These are phyloP conservation scores for Saimiri boliviensis DNA, from an alignment of 2,113 vertebrate species.

Conservation along the genomic window DNA sequence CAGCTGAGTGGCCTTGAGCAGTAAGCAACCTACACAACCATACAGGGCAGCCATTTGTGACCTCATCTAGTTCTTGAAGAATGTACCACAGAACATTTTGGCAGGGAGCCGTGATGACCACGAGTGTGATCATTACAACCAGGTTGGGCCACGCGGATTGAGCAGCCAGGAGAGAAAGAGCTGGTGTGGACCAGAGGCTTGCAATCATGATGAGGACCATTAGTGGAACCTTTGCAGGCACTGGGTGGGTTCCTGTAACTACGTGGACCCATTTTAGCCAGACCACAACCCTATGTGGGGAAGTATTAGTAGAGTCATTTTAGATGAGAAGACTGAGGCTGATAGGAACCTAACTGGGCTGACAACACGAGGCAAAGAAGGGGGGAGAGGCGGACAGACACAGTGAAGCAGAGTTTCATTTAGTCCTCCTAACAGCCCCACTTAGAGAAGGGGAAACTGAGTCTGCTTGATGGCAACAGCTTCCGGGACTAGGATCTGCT, in stretches of 20 bases:
- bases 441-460: not conserved
- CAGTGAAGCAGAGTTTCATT: not conserved
- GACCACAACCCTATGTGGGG: not conserved
- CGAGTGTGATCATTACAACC: not conserved
- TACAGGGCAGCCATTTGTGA: not conserved
- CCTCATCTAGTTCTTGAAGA: not conserved
- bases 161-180: not conserved
- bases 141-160: not conserved
- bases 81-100: not conserved
- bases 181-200: not conserved
- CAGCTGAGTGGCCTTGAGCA: not conserved
- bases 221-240: fast-evolving
- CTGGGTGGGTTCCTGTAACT: not conserved
- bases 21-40: not conserved
- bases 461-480: not conserved
- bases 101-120: not conserved
- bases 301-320: not conserved
- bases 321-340: not conserved
- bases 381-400: not conserved
- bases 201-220: fast-evolving
- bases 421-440: not conserved
- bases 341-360: not conserved
- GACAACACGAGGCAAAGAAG: not conserved
- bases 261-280: not conserved
- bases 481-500: not conserved